A percentile compares a stretch with the other conserved stretches of the same genome.
phyloP scores from a whole-genome alignment of 2,888 invertebrate species.

The Philereme vetulata region DNA sequence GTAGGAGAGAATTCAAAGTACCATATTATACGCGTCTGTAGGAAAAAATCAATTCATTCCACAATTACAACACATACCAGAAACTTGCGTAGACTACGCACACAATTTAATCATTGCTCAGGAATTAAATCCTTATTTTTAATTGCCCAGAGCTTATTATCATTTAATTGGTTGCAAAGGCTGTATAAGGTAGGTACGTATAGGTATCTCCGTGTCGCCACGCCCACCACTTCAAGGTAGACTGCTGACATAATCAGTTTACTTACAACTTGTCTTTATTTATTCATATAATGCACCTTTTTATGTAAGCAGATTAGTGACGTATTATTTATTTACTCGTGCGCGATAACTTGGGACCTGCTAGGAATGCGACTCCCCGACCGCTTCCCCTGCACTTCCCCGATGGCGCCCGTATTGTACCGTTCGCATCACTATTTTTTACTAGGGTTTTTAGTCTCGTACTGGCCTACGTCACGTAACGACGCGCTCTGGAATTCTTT shows the following conservation, averaged over 20 bases:
- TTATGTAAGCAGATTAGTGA: conserved; percentile 17
- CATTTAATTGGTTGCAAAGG: conserved; percentile 18
- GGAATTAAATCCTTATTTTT: conserved; percentile 24
- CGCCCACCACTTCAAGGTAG: conserved; percentile 32
- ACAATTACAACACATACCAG: conserved; percentile 23
- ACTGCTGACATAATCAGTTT: conserved; percentile 28
- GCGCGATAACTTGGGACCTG: too few species aligned
- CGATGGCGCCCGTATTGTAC: too few species aligned
- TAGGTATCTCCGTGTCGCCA: conserved; percentile 23
- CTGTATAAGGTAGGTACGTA: conserved; percentile 3
- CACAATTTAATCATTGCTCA: conserved; percentile 8
- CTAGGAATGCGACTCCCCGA: too few species aligned
- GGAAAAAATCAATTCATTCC: conserved; percentile 14
- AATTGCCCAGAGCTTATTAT: conserved; percentile 22
- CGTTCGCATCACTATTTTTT: too few species aligned
- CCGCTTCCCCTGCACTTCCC: too few species aligned
- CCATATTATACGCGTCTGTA: too few species aligned
- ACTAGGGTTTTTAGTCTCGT: too few species aligned
- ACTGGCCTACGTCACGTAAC: too few species aligned
- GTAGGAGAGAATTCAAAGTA: too few species aligned
- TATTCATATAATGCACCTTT: conserved; percentile 9
- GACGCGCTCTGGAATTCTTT: too few species aligned
- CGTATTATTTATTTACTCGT: too few species aligned
- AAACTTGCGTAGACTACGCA: conserved; percentile 22
- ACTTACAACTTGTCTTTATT: conserved; percentile 15